Evolutionary conservation across 2,888 invertebrate genomes (phyloP), one percentile per base, ranked within the genome.

Genomic region (Lithodes maja): DNA sequence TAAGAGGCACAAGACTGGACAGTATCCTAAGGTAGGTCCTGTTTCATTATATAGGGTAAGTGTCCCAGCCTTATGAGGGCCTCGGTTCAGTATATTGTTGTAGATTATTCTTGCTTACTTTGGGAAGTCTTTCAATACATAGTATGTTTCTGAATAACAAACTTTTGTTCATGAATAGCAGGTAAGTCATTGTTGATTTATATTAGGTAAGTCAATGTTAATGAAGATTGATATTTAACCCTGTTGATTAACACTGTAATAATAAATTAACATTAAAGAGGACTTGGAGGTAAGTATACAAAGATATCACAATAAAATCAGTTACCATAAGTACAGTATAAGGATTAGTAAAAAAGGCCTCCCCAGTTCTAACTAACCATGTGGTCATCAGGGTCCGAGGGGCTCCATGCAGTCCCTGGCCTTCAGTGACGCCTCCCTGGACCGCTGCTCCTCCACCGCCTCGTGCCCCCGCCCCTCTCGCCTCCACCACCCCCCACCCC

Each of bases 371-470:
- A 33, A 33, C 33, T 33, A 33, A 33, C 33, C 33, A 33, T 33
- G 33, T 33, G 33, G 33, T 33, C 33, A 33, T 2, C 82, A 90
- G 90, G 89, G 86, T 15, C 84, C 90, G n/a, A 68, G 87, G 55
- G 91, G 91, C 12, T 91, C 91, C 3, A 87, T 90, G 87, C 90
- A 90, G 75, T 90, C 90, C n/a, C 75, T 91, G 77, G 91, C 91
- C 12, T 91, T 91, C 88, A 91, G 91, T 55, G 91, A 91, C 71
- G 83, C 91, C 7, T 91, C 91, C 12, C 81, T 91, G 50, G 91
- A 91, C 78, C 85, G 91, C 12, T 78, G 89, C 9, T 88, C 90
- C 80, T 86, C 87, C 50, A 75, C 86, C 3, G 79, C 86, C 3
- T 91, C 90, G 2, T 53, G 88, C 2, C 81, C 87, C 50, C 87